These are phyloP conservation scores for Chaunax sp. DNA, from an alignment of 2,797 vertebrate species.

Conservation along the genomic window DNA sequence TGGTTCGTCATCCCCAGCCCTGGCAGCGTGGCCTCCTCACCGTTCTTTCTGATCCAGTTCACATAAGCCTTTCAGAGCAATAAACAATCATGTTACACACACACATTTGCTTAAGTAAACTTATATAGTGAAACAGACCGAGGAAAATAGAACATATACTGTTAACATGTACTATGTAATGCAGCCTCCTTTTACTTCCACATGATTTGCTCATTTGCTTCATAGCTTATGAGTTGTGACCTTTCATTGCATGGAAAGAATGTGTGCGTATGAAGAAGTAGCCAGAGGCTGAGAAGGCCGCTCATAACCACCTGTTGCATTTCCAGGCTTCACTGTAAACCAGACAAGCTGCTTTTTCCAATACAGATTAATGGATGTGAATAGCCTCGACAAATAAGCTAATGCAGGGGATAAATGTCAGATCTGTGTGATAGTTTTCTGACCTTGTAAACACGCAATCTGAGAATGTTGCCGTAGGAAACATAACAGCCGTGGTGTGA, in stretches of 20 bases:
- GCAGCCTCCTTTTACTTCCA: conserved; percentile 28
- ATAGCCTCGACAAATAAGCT: conserved; percentile 21
- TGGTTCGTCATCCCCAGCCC: conserved; percentile 92
- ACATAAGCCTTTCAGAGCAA: conserved; percentile 89
- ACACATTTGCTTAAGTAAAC: conserved; percentile 11
- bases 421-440: not conserved
- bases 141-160: not conserved
- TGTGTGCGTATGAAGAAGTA: conserved; percentile 68
- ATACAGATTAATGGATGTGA: conserved; percentile 50
- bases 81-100: conserved; percentile 58
- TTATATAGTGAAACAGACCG: not conserved
- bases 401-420: conserved; percentile 22
- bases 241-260: conserved; percentile 82
- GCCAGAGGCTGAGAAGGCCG: conserved; percentile 68
- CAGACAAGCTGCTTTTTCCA: conserved; percentile 67
- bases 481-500: not conserved
- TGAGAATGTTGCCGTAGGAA: not conserved
- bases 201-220: conserved; percentile 61
- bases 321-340: conserved; percentile 67
- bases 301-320: conserved; percentile 76
- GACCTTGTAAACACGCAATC: conserved; percentile 33
- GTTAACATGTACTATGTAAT: not conserved
- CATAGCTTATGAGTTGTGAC: conserved; percentile 77
- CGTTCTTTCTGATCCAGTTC: conserved; percentile 93
- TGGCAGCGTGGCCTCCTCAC: conserved; percentile 89